Percentiles rank a stretch among this genome's conserved stretches.
phyloP scores from a whole-genome alignment of 2,797 vertebrate genomes.

The Semaprochilodus insignis region DNA sequence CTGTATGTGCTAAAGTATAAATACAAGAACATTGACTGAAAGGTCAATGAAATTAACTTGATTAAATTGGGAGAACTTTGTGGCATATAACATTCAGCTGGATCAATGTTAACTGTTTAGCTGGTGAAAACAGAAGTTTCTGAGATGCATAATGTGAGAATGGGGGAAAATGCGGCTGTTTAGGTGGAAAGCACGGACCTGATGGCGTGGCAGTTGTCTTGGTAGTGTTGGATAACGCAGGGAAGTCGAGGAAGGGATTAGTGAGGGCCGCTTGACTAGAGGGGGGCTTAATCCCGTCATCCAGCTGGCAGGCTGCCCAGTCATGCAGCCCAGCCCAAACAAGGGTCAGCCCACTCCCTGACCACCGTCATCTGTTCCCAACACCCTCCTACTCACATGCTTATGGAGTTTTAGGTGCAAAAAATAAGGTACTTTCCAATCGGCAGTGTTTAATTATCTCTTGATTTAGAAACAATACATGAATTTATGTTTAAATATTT shows the following conservation, averaged over 20 bases:
- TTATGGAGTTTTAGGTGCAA: not conserved
- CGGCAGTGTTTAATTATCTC: not conserved
- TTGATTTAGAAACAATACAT: not conserved
- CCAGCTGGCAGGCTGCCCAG: conserved; percentile 29
- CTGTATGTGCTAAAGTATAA: too few species aligned
- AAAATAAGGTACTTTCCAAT: not conserved
- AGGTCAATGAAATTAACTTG: too few species aligned
- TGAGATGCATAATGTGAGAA: not conserved
- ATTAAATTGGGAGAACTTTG: too few species aligned
- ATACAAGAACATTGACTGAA: not conserved
- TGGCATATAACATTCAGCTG: not conserved
- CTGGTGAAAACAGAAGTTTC: not conserved
- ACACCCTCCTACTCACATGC: not conserved
- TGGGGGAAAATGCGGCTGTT: not conserved
- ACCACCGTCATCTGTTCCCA: not conserved
- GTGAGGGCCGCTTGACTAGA: conserved; percentile 19
- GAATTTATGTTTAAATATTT: not conserved
- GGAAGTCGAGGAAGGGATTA: conserved; percentile 52
- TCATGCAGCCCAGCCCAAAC: conserved; percentile 28
- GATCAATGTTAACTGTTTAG: not conserved
- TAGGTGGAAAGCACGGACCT: not conserved
- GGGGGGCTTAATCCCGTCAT: conserved; percentile 50
- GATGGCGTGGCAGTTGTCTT: conserved; percentile 14
- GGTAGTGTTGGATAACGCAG: conserved; percentile 5
- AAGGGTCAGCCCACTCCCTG: conserved; percentile 19